phyloP scores from a whole-genome alignment of 2,797 vertebrate species.

The Arrhamphus sclerolepis region DNA sequence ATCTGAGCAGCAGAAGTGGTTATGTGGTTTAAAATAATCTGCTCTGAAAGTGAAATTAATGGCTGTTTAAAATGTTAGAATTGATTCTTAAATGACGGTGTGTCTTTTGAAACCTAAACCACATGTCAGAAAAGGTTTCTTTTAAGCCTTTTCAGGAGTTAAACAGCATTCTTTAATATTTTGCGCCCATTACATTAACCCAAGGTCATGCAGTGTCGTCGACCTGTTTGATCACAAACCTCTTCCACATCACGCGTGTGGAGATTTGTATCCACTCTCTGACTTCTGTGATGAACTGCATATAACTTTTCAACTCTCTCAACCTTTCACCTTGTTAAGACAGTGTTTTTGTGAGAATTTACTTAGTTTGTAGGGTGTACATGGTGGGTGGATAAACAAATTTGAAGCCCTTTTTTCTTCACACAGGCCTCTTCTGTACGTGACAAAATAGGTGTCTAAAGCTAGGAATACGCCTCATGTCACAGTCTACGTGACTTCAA shows the following conservation, averaged over 20 bases:
- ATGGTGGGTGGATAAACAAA: constrained; percentile 40
- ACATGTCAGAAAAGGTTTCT: neutral
- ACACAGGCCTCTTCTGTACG: constrained; percentile 37
- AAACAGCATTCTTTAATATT: neutral
- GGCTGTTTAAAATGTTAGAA: neutral
- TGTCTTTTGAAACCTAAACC: neutral
- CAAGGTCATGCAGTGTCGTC: neutral
- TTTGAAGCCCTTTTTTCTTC: constrained; percentile 11
- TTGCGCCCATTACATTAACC: neutral
- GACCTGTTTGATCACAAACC: neutral
- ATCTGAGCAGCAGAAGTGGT: neutral
- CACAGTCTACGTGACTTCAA: constrained; percentile 54
- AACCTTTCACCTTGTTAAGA: constrained; percentile 29
- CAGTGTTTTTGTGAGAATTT: constrained; percentile 19
- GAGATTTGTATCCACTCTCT: neutral
- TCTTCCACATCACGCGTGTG: neutral
- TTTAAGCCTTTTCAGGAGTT: no score
- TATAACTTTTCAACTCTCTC: constrained; percentile 35
- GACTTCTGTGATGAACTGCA: constrained; percentile 26
- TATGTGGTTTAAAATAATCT: neutral
- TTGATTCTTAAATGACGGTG: constrained; percentile 1
- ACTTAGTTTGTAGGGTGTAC: constrained; percentile 32
- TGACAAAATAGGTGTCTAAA: constrained; percentile 50
- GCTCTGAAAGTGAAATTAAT: constrained; percentile 1
- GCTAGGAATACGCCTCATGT: constrained; percentile 52